Conservation (phyloP, 2,113 vertebrate genomes). For the Pimephales promelas region DNA sequence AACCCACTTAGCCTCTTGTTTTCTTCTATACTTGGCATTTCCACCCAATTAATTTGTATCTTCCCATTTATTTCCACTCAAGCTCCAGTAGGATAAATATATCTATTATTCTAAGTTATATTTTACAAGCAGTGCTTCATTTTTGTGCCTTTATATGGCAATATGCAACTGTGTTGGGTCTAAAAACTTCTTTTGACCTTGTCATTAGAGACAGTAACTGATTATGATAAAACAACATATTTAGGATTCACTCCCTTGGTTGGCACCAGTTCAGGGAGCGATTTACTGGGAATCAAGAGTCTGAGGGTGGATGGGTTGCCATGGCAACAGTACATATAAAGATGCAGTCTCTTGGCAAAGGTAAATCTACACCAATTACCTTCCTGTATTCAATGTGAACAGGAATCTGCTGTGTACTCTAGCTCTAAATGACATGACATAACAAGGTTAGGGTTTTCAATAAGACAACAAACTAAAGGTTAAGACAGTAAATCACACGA, state of each 20-base stretch:
- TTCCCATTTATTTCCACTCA: not conserved
- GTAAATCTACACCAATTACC: slow-evolving; percentile 49
- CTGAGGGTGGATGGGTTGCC: slow-evolving; percentile 70
- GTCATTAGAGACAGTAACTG: not conserved
- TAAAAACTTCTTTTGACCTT: not conserved
- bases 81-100: not conserved
- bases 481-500: not conserved
- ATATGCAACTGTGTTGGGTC: not conserved
- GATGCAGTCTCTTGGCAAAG: slow-evolving; percentile 68
- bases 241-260: slow-evolving; percentile 41
- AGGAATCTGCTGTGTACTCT: slow-evolving; percentile 34
- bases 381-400: slow-evolving; percentile 35
- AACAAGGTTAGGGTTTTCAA: slow-evolving; percentile 22
- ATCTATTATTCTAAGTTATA: not conserved
- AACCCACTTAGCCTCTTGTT: not conserved
- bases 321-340: slow-evolving; percentile 80
- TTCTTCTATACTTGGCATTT: not conserved
- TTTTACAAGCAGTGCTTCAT: not conserved
- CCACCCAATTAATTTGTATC: not conserved
- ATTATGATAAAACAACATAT: slow-evolving; percentile 30
- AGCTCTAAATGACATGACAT: slow-evolving; percentile 31
- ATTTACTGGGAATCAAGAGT: slow-evolving; percentile 50
- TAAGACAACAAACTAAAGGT: slow-evolving; percentile 37
- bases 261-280: slow-evolving; percentile 38
- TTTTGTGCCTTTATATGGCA: not conserved